phyloP scores from a whole-genome alignment of 53 echinoderm and acorn worm genomes.

The Hippasteria phrygiana region DNA sequence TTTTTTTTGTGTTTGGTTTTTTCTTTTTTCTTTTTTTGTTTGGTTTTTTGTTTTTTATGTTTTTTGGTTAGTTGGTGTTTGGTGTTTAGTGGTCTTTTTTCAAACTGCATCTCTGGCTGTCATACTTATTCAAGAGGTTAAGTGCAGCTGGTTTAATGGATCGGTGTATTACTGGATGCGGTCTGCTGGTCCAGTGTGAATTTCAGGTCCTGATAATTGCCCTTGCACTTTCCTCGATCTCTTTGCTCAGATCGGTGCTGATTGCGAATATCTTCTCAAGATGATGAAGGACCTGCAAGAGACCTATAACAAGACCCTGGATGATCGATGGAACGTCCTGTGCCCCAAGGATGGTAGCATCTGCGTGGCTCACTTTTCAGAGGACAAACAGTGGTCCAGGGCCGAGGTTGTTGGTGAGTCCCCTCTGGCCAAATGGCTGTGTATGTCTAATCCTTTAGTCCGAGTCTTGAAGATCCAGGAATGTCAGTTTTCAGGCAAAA shows the following conservation, averaged over 20 bases:
- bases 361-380: constrained; percentile 85
- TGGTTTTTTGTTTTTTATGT: no score
- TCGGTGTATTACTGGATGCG: no score
- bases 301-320: constrained; percentile 64
- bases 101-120: no score
- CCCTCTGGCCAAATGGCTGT: not conserved
- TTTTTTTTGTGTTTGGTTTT: no score
- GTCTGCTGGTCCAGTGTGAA: no score
- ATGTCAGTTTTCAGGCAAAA: no score
- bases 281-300: constrained; percentile 90
- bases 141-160: no score
- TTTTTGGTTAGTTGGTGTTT: no score
- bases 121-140: no score
- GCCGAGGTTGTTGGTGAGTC: constrained; percentile 90
- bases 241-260: constrained; percentile 70
- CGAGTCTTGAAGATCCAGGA: not conserved
- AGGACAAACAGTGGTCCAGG: constrained; percentile 89
- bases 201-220: no score
- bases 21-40: no score
- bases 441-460: not conserved
- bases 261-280: constrained; percentile 69
- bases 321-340: constrained; percentile 76
- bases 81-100: no score
- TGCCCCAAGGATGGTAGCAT: constrained; percentile 82
- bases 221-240: not conserved